Evolutionary conservation across 2,113 vertebrate genomes (phyloP), one percentile per base, ranked within the genome.

Genomic region (Oenanthe melanoleuca): DNA sequence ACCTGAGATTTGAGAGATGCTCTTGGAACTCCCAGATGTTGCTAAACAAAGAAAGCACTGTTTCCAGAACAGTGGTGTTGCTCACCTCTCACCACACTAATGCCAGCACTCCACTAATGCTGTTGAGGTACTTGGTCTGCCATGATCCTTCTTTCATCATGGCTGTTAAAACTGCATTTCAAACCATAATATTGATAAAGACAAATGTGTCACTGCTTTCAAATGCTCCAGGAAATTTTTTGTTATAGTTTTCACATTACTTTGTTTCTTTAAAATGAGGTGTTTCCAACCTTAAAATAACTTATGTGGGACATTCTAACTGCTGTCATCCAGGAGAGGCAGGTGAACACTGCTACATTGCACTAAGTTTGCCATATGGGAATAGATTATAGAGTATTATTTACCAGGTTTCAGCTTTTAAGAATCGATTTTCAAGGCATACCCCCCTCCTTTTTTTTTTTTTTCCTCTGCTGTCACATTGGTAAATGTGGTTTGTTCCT

Each of bases 11-110:
- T 34, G 22, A 79, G 19, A 33, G 18, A 47, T 71, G 31, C 28
- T 63, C 37, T 18, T 53, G 28, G 40, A 22, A 65, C 8, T 65
- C 37, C 5, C 12, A 57, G 50, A 26, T 61, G 12, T 57, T 42
- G 8, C 66, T 81, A 42, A 75, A 31, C 13, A 74, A 40, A 70
- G 40, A 24, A 74, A 28, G 21, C 2, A 1, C 15, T 79, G 14
- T 50, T 78, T 59, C 20, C 12, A 14, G 5, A 56, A 45, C 11
- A 22, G 25, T 23, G 42, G 9, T 3, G 6, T 53, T 84, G 24
- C 21, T 80, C 7, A 12, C 2, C 16, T 75, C 1, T 3, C 13
- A 6, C 11, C 2, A 3, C 11, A 26, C n/a, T 70, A n/a, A 19
- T 21, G 38, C 47, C 24, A 37, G 14, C 8, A 5, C 25, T 69